Evolutionary conservation across 2,797 vertebrate species (phyloP), one percentile per base, ranked within the genome.

Genomic region (Channallabes apus): DNA sequence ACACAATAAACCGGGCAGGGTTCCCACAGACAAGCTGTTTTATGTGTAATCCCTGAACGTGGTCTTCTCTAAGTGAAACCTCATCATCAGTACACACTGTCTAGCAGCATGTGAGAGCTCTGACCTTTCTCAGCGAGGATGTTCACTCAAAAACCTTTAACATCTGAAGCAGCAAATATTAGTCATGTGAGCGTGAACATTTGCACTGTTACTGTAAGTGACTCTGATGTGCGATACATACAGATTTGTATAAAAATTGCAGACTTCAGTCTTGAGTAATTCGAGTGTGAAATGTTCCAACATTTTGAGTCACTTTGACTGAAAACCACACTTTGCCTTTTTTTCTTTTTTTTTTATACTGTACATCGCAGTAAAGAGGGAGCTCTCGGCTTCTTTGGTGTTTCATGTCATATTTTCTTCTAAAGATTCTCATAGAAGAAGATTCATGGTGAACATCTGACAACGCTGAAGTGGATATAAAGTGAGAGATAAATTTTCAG

Each of bases 141-240:
- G 58, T 75, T 59, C 71, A 61, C 59, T 69, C 61, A 82, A 82
- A 83, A 73, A 85, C 67, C 59, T 17, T 68, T 24, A 80, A 80
- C 86, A 80, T 86, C 86, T 86, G 75, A 77, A 88, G 85, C 82
- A 88, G 85, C 56, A 85, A 78, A 69, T 81, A 86, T 87, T 87
- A 88, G 85, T 89, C 87, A 89, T 75, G 68, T 80, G 76, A 75
- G 76, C 1, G 18, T 46, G 54, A 76, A 76, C 24, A 82, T 86
- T 78, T 62, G 38, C 65, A 82, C 82, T 46, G 69, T 85, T 72
- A 64, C 84, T 78, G 86, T 86, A 86, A 86, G 64, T 86, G 86
- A 80, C 59, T 64, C 24, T 46, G 86, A 64, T 2, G 2, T 67
- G 68, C 64, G 61, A 84, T n/a, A 27, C 67, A 72, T 64, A 69